phyloP scores from a whole-genome alignment of 1,140 invertebrate genomes.

The Ceratosolen solmsi region DNA sequence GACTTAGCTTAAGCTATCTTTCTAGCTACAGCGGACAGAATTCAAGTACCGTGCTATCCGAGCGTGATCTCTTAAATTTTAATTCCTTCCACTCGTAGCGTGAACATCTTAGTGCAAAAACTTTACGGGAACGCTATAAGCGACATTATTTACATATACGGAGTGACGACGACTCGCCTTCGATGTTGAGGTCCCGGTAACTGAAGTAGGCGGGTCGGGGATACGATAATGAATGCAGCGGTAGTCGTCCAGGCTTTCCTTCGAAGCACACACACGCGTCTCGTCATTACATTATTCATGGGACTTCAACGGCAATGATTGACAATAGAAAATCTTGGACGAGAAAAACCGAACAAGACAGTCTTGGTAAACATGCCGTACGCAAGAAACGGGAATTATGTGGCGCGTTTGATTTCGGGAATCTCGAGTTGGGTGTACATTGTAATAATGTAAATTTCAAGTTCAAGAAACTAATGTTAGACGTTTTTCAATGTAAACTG shows the following conservation, averaged over 20 bases:
- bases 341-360: no score
- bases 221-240: neutral
- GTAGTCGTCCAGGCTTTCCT: neutral
- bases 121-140: neutral
- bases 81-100: neutral
- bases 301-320: neutral
- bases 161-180: neutral
- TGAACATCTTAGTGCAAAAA: neutral
- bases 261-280: neutral
- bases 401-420: neutral
- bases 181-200: neutral
- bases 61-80: neutral
- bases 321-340: neutral
- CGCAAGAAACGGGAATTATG: no score
- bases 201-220: neutral
- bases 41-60: neutral
- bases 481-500: no score
- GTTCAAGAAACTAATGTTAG: no score
- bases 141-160: slow-evolving; percentile 1
- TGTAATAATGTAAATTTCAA: no score
- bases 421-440: no score
- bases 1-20: neutral
- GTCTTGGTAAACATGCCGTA: no score
- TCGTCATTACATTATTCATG: neutral
- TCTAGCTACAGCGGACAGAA: neutral